Evolutionary conservation across 2,113 vertebrate species (phyloP).

Genomic region (Hucho hucho): DNA sequence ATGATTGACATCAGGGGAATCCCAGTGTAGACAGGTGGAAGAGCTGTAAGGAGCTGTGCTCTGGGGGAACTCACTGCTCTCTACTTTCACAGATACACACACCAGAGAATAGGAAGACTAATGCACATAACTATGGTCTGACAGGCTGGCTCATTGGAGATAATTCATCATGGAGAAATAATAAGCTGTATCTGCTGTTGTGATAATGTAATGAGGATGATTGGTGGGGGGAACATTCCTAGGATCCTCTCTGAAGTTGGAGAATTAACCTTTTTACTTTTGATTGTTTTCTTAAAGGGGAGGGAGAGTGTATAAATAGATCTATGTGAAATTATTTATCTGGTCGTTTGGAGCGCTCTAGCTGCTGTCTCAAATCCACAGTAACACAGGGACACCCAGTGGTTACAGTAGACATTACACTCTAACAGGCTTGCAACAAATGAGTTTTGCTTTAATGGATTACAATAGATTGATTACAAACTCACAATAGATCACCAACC

Average conservation of each 20-base stretch:
- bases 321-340: background rate
- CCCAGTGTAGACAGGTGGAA: conserved; percentile 35
- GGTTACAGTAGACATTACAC: conserved; percentile 28
- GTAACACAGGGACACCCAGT: conserved; percentile 70
- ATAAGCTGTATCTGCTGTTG: conserved; percentile 8
- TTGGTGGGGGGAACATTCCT: conserved; percentile 4
- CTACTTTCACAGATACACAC: background rate
- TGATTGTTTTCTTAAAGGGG: conserved; percentile 2
- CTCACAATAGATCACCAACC: background rate
- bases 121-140: conserved; percentile 2
- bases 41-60: background rate
- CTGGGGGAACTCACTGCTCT: background rate
- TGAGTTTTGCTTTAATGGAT: background rate
- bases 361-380: conserved; percentile 50
- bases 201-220: conserved; percentile 4
- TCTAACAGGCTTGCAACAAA: background rate
- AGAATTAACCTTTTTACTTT: background rate
- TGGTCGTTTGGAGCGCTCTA: background rate
- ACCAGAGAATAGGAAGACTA: background rate
- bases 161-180: conserved; percentile 13
- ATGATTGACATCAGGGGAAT: conserved; percentile 43
- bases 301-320: background rate
- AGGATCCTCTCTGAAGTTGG: background rate
- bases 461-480: too few species aligned
- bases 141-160: conserved; percentile 23